Conservation (phyloP, 23 tunicate species). For the Phallusia fumigata region DNA sequence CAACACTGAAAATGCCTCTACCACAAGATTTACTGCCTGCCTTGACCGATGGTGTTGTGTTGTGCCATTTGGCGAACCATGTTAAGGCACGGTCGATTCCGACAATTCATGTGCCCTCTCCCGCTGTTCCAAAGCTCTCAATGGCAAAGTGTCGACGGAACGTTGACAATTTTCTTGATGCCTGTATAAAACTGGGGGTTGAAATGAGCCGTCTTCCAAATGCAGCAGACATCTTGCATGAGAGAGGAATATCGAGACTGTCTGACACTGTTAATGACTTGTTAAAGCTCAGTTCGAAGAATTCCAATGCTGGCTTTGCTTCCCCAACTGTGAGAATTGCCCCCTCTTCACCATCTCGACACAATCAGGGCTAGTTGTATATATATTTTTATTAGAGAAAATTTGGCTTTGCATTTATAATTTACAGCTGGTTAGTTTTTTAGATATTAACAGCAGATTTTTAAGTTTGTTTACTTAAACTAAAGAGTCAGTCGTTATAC, state of each 20-base stretch:
- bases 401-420: too few species aligned
- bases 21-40: constrained; percentile 73
- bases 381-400: too few species aligned
- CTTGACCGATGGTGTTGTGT: constrained; percentile 79
- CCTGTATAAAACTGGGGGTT: constrained; percentile 74
- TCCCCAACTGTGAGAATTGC: constrained; percentile 1
- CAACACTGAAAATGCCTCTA: constrained; percentile 61
- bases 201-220: constrained; percentile 33
- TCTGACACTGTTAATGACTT: constrained; percentile 5
- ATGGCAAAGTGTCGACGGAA: constrained; percentile 73
- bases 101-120: constrained; percentile 86
- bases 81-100: constrained; percentile 81
- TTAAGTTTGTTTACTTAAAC: too few species aligned
- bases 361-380: not conserved
- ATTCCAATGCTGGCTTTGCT: not conserved
- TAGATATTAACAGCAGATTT: too few species aligned
- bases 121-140: constrained; percentile 89
- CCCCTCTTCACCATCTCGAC: constrained; percentile 1
- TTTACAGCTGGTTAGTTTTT: too few species aligned
- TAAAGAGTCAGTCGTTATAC: too few species aligned
- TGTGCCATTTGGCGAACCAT: constrained; percentile 87
- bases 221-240: constrained; percentile 71
- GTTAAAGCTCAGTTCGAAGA: not conserved
- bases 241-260: not conserved
- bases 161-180: constrained; percentile 88